These are phyloP conservation scores for Physeter macrocephalus DNA, from an alignment of 2,113 vertebrate species.

Conservation along the genomic window DNA sequence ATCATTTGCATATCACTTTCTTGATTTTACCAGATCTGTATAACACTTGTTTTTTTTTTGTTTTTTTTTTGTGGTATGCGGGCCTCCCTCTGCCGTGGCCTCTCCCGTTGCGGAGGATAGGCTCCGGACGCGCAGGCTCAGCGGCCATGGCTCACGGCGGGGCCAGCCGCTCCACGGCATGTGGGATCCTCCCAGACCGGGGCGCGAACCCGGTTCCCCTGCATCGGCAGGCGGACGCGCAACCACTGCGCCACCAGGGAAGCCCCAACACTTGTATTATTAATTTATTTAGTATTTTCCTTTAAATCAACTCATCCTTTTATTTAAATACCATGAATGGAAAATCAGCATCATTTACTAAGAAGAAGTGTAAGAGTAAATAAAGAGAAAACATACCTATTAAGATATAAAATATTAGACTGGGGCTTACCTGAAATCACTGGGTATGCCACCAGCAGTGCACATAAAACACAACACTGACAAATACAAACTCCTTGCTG, in stretches of 20 bases:
- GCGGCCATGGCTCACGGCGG: too few relatives aligned
- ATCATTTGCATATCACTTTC: background rate
- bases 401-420: background rate
- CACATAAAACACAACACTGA: background rate
- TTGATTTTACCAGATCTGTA: background rate
- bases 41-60: background rate
- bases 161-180: too few relatives aligned
- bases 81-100: too few relatives aligned
- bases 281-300: background rate
- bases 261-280: background rate
- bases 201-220: too few relatives aligned
- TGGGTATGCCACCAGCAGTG: too few relatives aligned
- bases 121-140: too few relatives aligned
- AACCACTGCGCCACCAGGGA: too few relatives aligned
- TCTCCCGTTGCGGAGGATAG: too few relatives aligned
- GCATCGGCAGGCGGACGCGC: too few relatives aligned
- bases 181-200: too few relatives aligned
- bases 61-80: too few relatives aligned
- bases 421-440: background rate
- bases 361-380: background rate
- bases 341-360: background rate
- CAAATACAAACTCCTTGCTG: background rate
- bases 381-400: background rate
- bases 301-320: slow-evolving; percentile 16
- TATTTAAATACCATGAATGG: background rate